Evolutionary conservation across 2,888 invertebrate species (phyloP).

Genomic region (Hemistola chrysoprasaria): DNA sequence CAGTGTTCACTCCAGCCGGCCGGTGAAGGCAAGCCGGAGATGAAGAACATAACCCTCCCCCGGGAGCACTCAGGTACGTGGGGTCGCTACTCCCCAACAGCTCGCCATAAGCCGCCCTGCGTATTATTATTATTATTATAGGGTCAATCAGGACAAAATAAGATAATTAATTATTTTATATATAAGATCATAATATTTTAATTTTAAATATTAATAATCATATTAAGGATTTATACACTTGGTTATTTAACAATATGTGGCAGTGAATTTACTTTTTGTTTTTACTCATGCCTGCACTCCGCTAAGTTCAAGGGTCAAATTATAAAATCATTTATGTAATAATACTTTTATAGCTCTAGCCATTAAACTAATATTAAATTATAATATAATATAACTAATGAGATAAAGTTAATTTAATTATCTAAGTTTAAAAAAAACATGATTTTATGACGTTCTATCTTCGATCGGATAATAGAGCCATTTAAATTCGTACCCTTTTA

Average conservation of each 20-base stretch:
- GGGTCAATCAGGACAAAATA: no score
- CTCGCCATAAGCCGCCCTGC: no score
- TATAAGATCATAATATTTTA: no score
- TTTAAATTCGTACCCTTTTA: conserved; percentile 89
- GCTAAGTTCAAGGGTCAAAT: conserved; percentile 26
- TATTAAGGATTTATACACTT: no score
- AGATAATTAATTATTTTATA: no score
- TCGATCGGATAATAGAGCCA: conserved; percentile 83
- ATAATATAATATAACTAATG: conserved; percentile 25
- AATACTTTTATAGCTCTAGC: conserved; percentile 23
- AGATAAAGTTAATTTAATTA: conserved; percentile 25
- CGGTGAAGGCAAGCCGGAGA: no score
- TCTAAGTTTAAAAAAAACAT: conserved; percentile 17
- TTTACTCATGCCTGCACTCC: neutral
- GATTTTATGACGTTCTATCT: conserved; percentile 41
- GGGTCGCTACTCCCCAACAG: no score
- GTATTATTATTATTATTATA: no score
- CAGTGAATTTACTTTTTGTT: conserved; percentile 21
- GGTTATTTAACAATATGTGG: conserved; percentile 19
- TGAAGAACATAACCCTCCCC: no score
- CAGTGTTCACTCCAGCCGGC: no score
- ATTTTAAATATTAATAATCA: no score
- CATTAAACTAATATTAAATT: conserved; percentile 27
- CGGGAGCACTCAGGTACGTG: no score
- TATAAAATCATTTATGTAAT: conserved; percentile 21